Base-by-base conservation (phyloP, 2,113 vertebrate species). In the Sinocyclocheilus anophthalmus region DNA sequence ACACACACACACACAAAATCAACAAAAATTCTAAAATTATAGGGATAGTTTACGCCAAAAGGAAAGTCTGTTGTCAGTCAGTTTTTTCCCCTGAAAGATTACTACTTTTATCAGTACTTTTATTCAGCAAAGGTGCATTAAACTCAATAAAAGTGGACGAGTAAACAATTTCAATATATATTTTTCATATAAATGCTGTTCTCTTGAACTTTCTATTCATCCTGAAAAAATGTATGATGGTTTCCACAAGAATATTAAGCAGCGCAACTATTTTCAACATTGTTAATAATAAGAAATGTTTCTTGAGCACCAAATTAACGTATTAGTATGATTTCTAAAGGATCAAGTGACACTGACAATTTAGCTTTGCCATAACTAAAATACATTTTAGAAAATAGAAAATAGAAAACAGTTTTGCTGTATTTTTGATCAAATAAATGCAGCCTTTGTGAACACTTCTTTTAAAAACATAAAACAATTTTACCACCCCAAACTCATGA, bases 381-480 rank as follows among this genome's bases (percentile, higher is more conserved):
- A 37, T 37, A 4, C 37, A 37, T 37, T 5, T 33, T 18, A 39
- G 22, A 67, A 72, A 39, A 70, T 39, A 39, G 18, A 10, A 4
- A 69, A 18, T 37, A 72, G 8, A 39, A 39, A 72, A 22, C 9
- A 39, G 16, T 70, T 70, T 72, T 39, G 20, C 18, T 72, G 8
- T 22, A 72, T 11, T 72, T 72, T 72, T 72, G 4, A 72, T 42
- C 10, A 72, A 72, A 72, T 42, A 42, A 72, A 72, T 72, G 37
- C 37, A 72, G 63, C 5, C 13, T 67, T 16, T 13, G 26, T 67
- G 26, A 67, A 26, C 65, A 33, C 24, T 67, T 65, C 9, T 63
- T 65, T 65, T 14, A 30, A 33, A 67, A 67, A 14, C 65, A 65
- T 30, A 2, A 65, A 65, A 10, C 9, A 37, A 70, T 70, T 33